Evolutionary conservation across 2,113 vertebrate species (phyloP), one percentile per base, ranked within the genome.

Genomic region (Alethe diademata): DNA sequence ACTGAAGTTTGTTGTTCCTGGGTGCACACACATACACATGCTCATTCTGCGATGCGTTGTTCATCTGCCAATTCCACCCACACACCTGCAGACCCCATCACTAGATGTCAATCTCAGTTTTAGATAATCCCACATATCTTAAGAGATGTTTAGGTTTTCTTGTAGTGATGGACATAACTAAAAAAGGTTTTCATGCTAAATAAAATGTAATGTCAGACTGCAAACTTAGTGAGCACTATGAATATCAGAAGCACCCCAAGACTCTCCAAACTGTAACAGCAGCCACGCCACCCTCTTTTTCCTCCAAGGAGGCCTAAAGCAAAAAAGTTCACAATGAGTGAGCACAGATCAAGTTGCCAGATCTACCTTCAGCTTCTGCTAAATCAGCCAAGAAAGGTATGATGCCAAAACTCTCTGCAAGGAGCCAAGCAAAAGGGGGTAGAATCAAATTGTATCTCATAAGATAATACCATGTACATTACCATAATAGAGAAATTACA

Each of bases 1-100:
- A 78, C 31, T 40, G 42, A 54, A 83, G 67, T 80, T 47, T 74
- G 53, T 35, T 84, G 76, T 45, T 84, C 48, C 54, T 16, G 33
- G 58, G 12, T 53, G 36, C 33, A 11, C 19, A 33, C 11, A 26
- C 50, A 38, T 10, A 57, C 29, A 43, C 38, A 15, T 1, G 2
- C 31, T 42, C 23, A 7, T 67, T 72, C 82, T 69, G 53, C 83
- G 65, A 33, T 0, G 0, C 3, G 11, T 6, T 75, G 45, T 42
- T 89, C 51, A 47, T 38, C 79, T 72, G 65, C 86, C 70, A 86
- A 25, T 85, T 69, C 73, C 31, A 85, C 54, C 69, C 61, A 45
- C 35, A 47, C 50, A 72, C 73, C 86, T 95, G 80, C 69, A 91
- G 75, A 67, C 36, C 73, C 60, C 76, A 69, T 76, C 61, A 26